Evolutionary conservation across 2,888 invertebrate genomes (phyloP), one percentile per base, ranked within the genome.

Genomic region (Trichogramma dendrolimi): DNA sequence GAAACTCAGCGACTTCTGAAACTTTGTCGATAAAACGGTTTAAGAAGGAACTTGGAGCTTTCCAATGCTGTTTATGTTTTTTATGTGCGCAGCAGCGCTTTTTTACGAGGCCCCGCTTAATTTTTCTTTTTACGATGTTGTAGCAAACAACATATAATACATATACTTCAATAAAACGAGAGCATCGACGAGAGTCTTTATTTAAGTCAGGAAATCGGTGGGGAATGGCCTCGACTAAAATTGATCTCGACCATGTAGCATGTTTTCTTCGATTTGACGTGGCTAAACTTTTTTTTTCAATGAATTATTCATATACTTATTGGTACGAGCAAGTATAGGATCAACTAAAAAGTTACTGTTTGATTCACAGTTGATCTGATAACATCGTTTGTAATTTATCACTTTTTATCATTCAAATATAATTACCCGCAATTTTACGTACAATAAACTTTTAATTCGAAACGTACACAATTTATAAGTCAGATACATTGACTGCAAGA

Each of bases 11-110:
- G 68, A 67, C 69, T 54, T 64, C 65, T 61, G 64, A 69, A 74
- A 74, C 69, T 74, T 74, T 69, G 41, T 60, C 71, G 71, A 73
- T 73, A 69, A 70, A 70, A 69, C 66, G 66, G 59, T 67, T 64
- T 63, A 64, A 67, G 55, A 54, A 47, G 38, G 27, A 27, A 27
- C 27, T 27, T 27, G 27, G 27, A 27, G 27, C 27, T 27, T n/a
- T 46, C n/a, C n/a, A 10, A 10, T 46, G 8, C 46, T 46, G 46
- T 46, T 10, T 46, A 46, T 46, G 8, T 46, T 46, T 46, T 10
- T 10, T 46, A 46, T 10, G 8, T 46, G n/a, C n/a, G 3, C n/a
- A 10, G n/a, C n/a, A 46, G n/a, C 46, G 46, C 10, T 46, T 46
- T 46, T 46, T 46, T 46, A 10, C 8, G n/a, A 46, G n/a, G n/a